Conservation (phyloP, 92 coral and sea anemone species). For the Siderastrea siderea region DNA sequence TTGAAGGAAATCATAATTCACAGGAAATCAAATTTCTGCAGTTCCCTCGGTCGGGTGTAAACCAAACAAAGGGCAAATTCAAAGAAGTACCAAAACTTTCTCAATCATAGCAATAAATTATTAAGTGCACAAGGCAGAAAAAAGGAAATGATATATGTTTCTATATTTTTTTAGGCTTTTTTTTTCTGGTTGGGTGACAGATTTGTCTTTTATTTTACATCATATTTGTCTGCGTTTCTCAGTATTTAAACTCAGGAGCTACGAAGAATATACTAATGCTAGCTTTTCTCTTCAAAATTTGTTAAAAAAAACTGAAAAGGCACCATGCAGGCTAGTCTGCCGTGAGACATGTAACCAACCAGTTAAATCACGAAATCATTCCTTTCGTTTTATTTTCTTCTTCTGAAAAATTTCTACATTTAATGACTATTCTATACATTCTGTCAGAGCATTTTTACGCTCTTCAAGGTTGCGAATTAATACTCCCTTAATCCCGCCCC, state of each 20-base stretch:
- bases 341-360: conserved; percentile 7
- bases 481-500: conserved; percentile 28
- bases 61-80: conserved; percentile 35
- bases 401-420: background rate
- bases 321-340: background rate
- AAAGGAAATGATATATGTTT: background rate
- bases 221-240: background rate
- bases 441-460: background rate
- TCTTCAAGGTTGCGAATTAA: conserved; percentile 30
- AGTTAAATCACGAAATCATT: conserved; percentile 13
- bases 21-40: conserved; percentile 50
- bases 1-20: conserved; percentile 32
- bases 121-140: conserved; percentile 9
- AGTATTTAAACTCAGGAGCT: background rate
- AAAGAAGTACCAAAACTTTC: conserved; percentile 35
- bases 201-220: background rate
- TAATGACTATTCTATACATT: background rate
- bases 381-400: background rate
- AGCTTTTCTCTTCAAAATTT: background rate
- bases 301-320: background rate
- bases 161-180: conserved; percentile 1
- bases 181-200: background rate
- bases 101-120: conserved; percentile 32
- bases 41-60: conserved; percentile 51
- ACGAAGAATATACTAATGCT: background rate